phyloP scores from a whole-genome alignment of 2,888 invertebrate genomes.

The Invenusta paracnida region DNA sequence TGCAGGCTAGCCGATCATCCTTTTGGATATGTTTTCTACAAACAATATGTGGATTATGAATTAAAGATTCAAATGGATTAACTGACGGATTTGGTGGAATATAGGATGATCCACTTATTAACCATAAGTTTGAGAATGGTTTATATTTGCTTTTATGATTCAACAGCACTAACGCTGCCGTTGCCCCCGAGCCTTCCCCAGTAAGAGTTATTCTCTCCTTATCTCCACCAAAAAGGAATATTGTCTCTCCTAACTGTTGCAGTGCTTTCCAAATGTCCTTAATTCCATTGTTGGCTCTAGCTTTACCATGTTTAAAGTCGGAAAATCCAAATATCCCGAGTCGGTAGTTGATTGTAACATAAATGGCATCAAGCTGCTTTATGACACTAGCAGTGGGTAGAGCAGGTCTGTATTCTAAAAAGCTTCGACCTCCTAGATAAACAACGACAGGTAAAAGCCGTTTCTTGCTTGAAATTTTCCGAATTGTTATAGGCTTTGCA shows the following conservation, averaged over 20 bases:
- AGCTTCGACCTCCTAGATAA: constrained; percentile 22
- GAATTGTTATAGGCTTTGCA: no score
- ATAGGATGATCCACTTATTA: constrained; percentile 5
- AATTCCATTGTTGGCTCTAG: constrained; percentile 28
- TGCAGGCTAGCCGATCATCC: neutral
- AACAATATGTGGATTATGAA: neutral
- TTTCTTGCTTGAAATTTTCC: neutral
- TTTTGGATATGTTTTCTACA: neutral
- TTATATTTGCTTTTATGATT: neutral
- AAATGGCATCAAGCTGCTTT: neutral
- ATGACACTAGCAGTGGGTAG: neutral
- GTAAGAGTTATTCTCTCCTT: constrained; percentile 2
- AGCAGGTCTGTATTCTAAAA: constrained; percentile 20
- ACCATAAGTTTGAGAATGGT: constrained; percentile 30
- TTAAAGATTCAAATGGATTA: neutral
- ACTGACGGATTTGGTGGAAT: neutral
- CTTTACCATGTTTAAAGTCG: constrained; percentile 11
- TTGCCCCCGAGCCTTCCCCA: constrained; percentile 32
- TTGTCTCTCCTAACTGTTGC: constrained; percentile 2
- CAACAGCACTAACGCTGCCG: constrained; percentile 9
- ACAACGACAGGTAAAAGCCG: constrained; percentile 3
- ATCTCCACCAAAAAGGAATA: constrained; percentile 7
- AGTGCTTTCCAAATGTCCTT: constrained; percentile 11
- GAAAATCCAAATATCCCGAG: constrained; percentile 36
- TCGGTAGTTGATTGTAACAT: constrained; percentile 33